Evolutionary conservation across 1,140 invertebrate genomes (phyloP).

Genomic region (Drosophila seguyi): DNA sequence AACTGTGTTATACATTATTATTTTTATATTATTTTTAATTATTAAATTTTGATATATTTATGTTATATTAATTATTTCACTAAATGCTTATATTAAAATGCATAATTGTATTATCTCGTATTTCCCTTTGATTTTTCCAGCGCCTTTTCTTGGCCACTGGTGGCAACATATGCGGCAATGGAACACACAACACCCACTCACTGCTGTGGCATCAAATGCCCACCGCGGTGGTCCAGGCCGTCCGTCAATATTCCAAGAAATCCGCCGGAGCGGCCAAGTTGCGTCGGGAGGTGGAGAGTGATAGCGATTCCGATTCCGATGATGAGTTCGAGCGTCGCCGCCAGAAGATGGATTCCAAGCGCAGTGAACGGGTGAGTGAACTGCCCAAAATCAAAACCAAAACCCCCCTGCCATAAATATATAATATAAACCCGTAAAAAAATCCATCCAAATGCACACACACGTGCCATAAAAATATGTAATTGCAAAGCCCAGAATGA

Average conservation of each 20-base stretch:
- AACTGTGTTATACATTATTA: too few relatives aligned
- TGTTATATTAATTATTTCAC: too few relatives aligned
- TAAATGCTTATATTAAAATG: too few relatives aligned
- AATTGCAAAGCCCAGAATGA: conserved; percentile 11
- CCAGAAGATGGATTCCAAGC: conserved; percentile 75
- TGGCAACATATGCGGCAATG: conserved; percentile 21
- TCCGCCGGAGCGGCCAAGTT: conserved; percentile 47
- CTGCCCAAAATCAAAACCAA: conserved; percentile 6
- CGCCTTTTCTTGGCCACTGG: conserved; percentile 33
- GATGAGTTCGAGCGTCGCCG: conserved; percentile 86
- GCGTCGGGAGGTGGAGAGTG: conserved; percentile 85
- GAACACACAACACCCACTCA: conserved; percentile 27
- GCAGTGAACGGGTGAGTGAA: conserved; percentile 86
- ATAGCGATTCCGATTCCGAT: conserved; percentile 88
- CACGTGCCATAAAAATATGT: conserved; percentile 55
- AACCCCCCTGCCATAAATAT: background rate
- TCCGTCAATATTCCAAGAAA: conserved; percentile 77
- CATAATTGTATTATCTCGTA: background rate
- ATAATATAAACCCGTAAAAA: background rate
- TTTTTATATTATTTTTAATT: background rate
- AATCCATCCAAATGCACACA: conserved; percentile 1
- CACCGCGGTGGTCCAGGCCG: conserved; percentile 40
- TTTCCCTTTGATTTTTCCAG: conserved; percentile 31
- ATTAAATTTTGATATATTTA: background rate
- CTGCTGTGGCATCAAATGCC: conserved; percentile 60